Base-by-base conservation (phyloP, 2,888 invertebrate genomes). In the Drosophila ochracea region DNA sequence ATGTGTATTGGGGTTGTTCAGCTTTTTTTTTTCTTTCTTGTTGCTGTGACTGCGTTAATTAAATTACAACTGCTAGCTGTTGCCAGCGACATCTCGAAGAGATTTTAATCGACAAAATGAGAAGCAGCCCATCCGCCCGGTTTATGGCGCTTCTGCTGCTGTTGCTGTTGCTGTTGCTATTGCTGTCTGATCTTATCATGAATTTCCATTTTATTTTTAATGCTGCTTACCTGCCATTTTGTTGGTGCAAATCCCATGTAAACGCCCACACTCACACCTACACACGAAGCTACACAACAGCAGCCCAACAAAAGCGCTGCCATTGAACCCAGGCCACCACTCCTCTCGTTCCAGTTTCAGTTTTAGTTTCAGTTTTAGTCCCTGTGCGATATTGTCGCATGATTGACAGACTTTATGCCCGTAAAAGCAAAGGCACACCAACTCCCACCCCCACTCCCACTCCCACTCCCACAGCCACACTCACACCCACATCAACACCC, bases 331-430 rank as follows among this genome's bases (percentile, higher is more conserved):
- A 55, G 50, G 21, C 43, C 25, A 13, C 2, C 7, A 9, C 37
- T 21, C 39, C 25, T 10, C 11, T 16, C n/a, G 54, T 37, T 49
- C 19, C 59, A 53, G 66, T 58, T 72, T 11, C 39, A 53, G 64
- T 57, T 69, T 55, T 21, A 37, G 78, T 52, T 60, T 37, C 57
- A 50, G 74, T 67, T 63, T 68, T 52, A 57, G 30, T 68, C 75
- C 58, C 68, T 59, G 65, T 75, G 78, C 69, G 55, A 64, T 64
- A 65, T 76, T 81, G 79, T 76, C 69, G 79, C 79, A 65, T 79
- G 82, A 81, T 81, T 81, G 81, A 81, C 81, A 81, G 71, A 66
- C 75, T 71, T 74, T 80, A 61, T 72, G 72, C 66, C 60, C 62
- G 52, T 68, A 64, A 66, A 62, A 68, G 61, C 63, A 76, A 50